These are phyloP conservation scores for Drosophila orosa DNA, from an alignment of 1,140 invertebrate species.

Conservation along the genomic window DNA sequence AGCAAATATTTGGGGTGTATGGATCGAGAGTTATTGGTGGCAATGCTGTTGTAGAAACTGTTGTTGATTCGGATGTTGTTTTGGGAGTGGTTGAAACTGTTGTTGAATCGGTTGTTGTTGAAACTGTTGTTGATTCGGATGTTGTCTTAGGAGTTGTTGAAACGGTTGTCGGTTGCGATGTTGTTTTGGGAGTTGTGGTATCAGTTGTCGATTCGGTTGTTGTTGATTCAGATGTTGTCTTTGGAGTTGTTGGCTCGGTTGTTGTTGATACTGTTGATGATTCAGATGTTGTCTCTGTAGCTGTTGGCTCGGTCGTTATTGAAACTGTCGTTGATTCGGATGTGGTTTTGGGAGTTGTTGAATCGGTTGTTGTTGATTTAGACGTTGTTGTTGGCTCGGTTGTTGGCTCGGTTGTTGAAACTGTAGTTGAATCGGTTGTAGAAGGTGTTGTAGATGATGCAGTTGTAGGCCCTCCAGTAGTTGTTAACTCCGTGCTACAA, in stretches of 20 bases:
- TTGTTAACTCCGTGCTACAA: slow-evolving; percentile 31
- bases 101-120: not conserved
- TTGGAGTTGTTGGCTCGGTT: not conserved
- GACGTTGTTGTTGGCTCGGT: slow-evolving; percentile 17
- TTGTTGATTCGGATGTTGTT: slow-evolving; percentile 2
- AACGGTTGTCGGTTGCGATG: not conserved
- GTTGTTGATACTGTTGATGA: not conserved
- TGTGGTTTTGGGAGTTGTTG: slow-evolving; percentile 3
- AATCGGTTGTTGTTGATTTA: not conserved
- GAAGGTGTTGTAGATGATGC: not conserved
- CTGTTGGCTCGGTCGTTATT: slow-evolving; percentile 3
- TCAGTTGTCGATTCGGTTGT: too few relatives aligned
- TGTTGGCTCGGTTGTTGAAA: slow-evolving; percentile 15
- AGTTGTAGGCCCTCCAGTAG: slow-evolving; percentile 14
- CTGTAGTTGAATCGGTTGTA: slow-evolving; percentile 1
- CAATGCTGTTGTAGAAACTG: slow-evolving; percentile 4
- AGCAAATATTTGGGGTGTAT: slow-evolving; percentile 40
- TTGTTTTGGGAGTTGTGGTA: too few relatives aligned
- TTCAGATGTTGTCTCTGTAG: not conserved
- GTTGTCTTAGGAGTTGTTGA: not conserved
- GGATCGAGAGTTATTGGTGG: slow-evolving; percentile 25
- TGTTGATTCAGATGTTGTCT: not conserved
- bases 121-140: not conserved
- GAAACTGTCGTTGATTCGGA: slow-evolving; percentile 5
- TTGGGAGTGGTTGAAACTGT: not conserved